Conservation (phyloP, 2,888 invertebrate species). For the Meteorus colon region DNA sequence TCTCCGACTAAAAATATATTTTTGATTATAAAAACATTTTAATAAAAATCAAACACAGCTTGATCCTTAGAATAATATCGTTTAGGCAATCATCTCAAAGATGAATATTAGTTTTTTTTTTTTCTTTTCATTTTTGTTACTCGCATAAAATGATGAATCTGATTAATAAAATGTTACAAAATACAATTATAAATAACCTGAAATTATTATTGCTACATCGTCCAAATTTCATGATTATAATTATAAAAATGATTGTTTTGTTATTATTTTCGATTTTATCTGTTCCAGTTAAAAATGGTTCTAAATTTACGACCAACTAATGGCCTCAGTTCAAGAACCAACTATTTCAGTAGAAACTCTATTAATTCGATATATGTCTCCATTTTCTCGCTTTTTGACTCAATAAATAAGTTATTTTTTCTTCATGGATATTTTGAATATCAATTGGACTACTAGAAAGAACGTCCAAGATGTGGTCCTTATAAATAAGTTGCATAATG, state of each 20-base stretch:
- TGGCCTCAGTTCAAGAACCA: slow-evolving; percentile 32
- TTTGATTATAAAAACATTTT: slow-evolving; percentile 16
- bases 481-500: slow-evolving; percentile 36
- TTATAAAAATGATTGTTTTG: slow-evolving; percentile 8
- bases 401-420: slow-evolving; percentile 4
- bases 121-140: too few relatives aligned
- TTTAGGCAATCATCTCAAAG: slow-evolving; percentile 6
- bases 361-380: background rate
- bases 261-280: background rate
- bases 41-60: slow-evolving; percentile 1
- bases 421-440: slow-evolving; percentile 4
- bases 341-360: slow-evolving; percentile 7
- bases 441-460: slow-evolving; percentile 21
- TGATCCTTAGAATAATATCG: background rate
- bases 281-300: slow-evolving; percentile 12
- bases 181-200: background rate
- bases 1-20: background rate
- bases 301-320: slow-evolving; percentile 25
- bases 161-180: background rate
- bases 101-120: background rate
- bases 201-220: background rate
- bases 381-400: background rate
- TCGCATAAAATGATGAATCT: background rate
- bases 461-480: slow-evolving; percentile 40
- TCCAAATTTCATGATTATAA: background rate